A percentile compares a stretch with the other conserved stretches of the same genome.
These are phyloP conservation scores for Rana temporaria DNA, from an alignment of 2,113 vertebrate species.

Conservation along the genomic window DNA sequence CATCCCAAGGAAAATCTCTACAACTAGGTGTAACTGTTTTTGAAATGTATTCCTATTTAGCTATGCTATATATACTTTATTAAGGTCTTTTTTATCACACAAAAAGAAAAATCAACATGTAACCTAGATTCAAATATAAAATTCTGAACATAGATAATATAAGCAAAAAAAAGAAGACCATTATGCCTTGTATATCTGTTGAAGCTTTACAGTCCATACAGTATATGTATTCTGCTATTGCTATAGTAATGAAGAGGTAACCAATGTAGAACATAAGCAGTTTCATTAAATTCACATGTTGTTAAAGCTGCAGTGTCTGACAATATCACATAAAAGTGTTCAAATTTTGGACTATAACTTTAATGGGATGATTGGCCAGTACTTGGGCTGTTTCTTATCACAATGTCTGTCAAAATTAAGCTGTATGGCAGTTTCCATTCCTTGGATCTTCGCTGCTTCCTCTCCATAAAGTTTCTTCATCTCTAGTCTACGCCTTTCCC, in stretches of 20 bases:
- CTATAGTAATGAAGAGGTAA: background rate
- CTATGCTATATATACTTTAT: too few species aligned
- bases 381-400: conserved; percentile 90
- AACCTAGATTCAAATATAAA: too few species aligned
- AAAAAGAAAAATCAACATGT: too few species aligned
- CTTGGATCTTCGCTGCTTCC: conserved; percentile 85
- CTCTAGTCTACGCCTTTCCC: conserved; percentile 81
- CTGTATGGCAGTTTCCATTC: conserved; percentile 93
- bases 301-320: conserved; percentile 13
- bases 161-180: too few species aligned
- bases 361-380: conserved; percentile 95
- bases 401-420: conserved; percentile 90
- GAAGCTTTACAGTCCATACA: too few species aligned
- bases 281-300: background rate
- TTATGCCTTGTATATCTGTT: too few species aligned
- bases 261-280: background rate
- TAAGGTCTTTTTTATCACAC: too few species aligned
- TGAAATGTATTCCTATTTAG: too few species aligned
- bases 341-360: conserved; percentile 74
- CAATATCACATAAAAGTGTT: background rate
- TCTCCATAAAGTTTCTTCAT: conserved; percentile 89
- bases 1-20: too few species aligned
- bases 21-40: too few species aligned
- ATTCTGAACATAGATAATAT: too few species aligned
- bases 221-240: background rate